Conservation (phyloP, 2,888 invertebrate species). For the Acronicta aceris region DNA sequence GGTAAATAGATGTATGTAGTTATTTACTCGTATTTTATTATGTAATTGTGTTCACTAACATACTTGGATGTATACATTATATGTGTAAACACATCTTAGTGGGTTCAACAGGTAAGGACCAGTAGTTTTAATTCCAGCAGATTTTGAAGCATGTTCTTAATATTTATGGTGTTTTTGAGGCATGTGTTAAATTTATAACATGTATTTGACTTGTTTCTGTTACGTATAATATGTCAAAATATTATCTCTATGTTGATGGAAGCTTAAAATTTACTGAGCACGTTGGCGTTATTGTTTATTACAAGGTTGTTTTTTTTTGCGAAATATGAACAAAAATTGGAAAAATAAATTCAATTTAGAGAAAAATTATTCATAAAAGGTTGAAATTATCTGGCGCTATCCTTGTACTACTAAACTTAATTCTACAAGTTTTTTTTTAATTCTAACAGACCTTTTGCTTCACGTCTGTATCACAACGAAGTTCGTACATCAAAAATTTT, state of each 20-base stretch:
- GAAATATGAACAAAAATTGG: too few species aligned
- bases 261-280: too few species aligned
- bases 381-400: constrained; percentile 1
- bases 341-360: too few species aligned
- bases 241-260: too few species aligned
- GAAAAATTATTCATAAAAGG: too few species aligned
- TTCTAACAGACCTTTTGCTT: constrained; percentile 26
- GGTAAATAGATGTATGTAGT: constrained; percentile 3
- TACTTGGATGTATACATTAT: constrained; percentile 3
- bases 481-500: constrained; percentile 50
- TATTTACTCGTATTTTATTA: constrained; percentile 6
- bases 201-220: too few species aligned
- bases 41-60: constrained; percentile 11
- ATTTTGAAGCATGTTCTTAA: not conserved
- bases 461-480: constrained; percentile 22
- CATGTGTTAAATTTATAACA: too few species aligned
- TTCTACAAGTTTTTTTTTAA: constrained; percentile 2
- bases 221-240: too few species aligned
- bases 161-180: not conserved
- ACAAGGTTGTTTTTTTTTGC: too few species aligned
- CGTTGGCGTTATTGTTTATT: too few species aligned
- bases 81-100: constrained; percentile 1
- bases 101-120: constrained; percentile 8
- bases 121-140: constrained; percentile 23
- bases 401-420: constrained; percentile 19